Base-by-base conservation (phyloP, 1,140 invertebrate genomes). In the Pinna nobilis region DNA sequence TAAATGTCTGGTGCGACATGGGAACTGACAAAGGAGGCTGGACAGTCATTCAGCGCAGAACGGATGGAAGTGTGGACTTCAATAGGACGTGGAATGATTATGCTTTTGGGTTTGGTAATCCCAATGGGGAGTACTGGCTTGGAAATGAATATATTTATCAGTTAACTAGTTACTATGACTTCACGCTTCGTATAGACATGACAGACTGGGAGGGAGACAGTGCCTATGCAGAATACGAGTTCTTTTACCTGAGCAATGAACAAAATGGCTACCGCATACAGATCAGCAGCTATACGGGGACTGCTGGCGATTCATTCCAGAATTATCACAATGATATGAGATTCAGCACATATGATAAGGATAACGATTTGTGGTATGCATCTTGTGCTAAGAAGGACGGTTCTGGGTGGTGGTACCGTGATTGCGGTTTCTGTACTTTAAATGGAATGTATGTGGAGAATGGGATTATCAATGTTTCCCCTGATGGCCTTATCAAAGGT, bases 181-280 rank as follows among this genome's bases (percentile, higher is more conserved):
- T 97, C 86, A 93, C 93, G 83, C 91, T 98, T 0, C 89, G 96
- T 20, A 94, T 98, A 3, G 96, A 98, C 86, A 90, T 98, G 6
- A 95, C 96, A 89, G 96, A 97, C 87, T 98, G 97, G 89, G 96
- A 97, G 89, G 95, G 95, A 47, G 95, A 96, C 82, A 95, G 95
- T 9, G 78, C 74, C 1, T 84, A 79, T 57, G 81, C 85, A 0
- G 33, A 63, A 11, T 86, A 85, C 65, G 72, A 75, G 13, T 61
- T 51, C 30, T 85, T 82, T 55, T 44, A 49, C 15, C 68, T 84
- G 0, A 73, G 64, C 5, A 71, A 61, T 6, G 82, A 85, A 90
- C 92, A 92, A 49, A 95, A 97, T 85, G 95, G 95, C 84, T 97
- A 96, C 86, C 95, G 96, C 85, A 89, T 97, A 49, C 94, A 96